Evolutionary conservation across 2,113 vertebrate genomes (phyloP).

Genomic region (Eleginops maclovinus): DNA sequence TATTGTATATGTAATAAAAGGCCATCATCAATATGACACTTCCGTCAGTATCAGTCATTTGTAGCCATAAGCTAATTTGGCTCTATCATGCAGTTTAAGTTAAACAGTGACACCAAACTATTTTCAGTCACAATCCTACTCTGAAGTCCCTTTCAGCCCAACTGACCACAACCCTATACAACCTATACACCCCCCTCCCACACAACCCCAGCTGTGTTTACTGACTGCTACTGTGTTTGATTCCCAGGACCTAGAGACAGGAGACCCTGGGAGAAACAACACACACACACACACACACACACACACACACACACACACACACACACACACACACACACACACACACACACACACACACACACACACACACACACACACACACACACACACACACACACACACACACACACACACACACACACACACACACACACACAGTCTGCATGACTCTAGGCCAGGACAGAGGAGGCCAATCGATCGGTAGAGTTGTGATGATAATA

Average conservation of each 20-base stretch:
- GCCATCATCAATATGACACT: neutral
- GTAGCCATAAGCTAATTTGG: too few species aligned
- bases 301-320: slow-evolving; percentile 2
- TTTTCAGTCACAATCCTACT: neutral
- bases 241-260: slow-evolving; percentile 64
- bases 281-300: slow-evolving; percentile 11
- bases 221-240: slow-evolving; percentile 40
- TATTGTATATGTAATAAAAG: too few species aligned
- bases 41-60: too few species aligned
- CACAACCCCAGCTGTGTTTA: slow-evolving; percentile 64
- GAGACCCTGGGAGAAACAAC: slow-evolving; percentile 58
- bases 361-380: slow-evolving; percentile 1
- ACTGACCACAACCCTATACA: slow-evolving; percentile 32
- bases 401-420: neutral
- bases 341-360: slow-evolving; percentile 7
- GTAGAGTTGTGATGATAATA: slow-evolving; percentile 23
- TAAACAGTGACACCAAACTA: neutral
- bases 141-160: neutral
- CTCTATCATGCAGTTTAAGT: too few species aligned
- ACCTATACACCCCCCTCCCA: slow-evolving; percentile 19
- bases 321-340: neutral
- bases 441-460: slow-evolving; percentile 22
- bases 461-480: slow-evolving; percentile 31
- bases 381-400: slow-evolving; percentile 3
- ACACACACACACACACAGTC: neutral